Conservation (phyloP, 2,113 vertebrate species). For the Corydoras maculifer region DNA sequence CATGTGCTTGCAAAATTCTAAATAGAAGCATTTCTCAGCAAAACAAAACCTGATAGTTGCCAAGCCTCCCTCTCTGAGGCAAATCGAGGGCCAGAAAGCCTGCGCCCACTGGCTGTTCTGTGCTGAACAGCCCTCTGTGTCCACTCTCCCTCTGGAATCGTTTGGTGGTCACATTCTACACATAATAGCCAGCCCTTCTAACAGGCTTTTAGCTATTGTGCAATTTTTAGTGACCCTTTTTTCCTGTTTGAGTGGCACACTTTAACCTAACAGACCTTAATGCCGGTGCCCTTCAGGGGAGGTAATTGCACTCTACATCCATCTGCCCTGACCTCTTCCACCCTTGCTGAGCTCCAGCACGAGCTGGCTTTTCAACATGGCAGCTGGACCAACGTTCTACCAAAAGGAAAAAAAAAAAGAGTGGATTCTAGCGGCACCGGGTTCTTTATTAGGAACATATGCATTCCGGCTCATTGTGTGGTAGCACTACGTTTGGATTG, state of each 20-base stretch:
- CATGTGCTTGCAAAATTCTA: conserved; percentile 1
- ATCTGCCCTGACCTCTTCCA: conserved; percentile 58
- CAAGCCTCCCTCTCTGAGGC: conserved; percentile 3
- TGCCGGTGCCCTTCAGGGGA: conserved; percentile 53
- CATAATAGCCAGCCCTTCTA: conserved; percentile 33
- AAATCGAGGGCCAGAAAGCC: conserved; percentile 22
- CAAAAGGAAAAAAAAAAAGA: background rate
- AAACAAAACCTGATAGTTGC: conserved; percentile 25
- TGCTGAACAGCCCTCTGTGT: conserved; percentile 18
- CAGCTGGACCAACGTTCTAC: conserved; percentile 15
- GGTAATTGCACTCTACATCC: conserved; percentile 60
- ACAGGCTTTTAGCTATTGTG: conserved; percentile 49
- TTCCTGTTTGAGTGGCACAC: conserved; percentile 58
- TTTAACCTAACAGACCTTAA: conserved; percentile 66
- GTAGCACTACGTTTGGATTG: too few relatives aligned
- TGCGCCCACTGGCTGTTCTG: conserved; percentile 9
- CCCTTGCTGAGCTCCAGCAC: conserved; percentile 47
- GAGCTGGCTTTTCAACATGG: conserved; percentile 51
- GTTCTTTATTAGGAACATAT: too few relatives aligned
- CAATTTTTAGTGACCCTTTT: conserved; percentile 34
- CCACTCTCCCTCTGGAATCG: conserved; percentile 26
- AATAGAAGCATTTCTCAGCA: conserved; percentile 7
- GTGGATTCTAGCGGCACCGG: background rate
- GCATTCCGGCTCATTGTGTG: too few relatives aligned
- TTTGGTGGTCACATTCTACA: conserved; percentile 34